Evolutionary conservation across 1,140 invertebrate genomes (phyloP).

Genomic region (Olivierus martensii): DNA sequence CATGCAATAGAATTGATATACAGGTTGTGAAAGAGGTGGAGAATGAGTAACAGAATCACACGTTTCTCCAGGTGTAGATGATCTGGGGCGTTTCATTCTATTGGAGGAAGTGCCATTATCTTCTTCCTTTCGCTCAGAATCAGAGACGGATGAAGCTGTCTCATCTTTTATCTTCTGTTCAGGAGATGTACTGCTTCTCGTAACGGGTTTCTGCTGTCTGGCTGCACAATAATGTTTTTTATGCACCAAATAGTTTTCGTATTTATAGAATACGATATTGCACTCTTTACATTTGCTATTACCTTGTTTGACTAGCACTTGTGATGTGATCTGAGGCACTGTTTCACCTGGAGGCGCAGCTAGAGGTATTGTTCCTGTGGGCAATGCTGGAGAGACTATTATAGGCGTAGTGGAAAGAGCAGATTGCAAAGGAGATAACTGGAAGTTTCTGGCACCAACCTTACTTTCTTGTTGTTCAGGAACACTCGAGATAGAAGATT

Average conservation of each 20-base stretch:
- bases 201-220: slow-evolving; percentile 24
- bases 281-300: slow-evolving; percentile 87
- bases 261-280: slow-evolving; percentile 92
- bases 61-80: too few relatives aligned
- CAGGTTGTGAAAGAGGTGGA: neutral
- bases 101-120: too few relatives aligned
- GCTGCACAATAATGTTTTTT: slow-evolving; percentile 89
- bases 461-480: too few relatives aligned
- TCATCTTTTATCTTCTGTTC: neutral
- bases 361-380: slow-evolving; percentile 9
- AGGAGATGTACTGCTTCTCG: neutral
- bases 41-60: neutral
- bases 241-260: slow-evolving; percentile 86
- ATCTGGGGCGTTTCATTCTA: too few relatives aligned
- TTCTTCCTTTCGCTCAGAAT: too few relatives aligned
- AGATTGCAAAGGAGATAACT: too few relatives aligned
- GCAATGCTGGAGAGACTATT: neutral
- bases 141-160: neutral
- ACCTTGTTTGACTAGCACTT: slow-evolving; percentile 38
- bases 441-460: too few relatives aligned
- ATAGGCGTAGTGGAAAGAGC: too few relatives aligned
- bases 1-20: slow-evolving; percentile 54
- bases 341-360: slow-evolving; percentile 8
- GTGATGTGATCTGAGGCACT: slow-evolving; percentile 23
- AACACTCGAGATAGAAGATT: too few relatives aligned